Conservation (phyloP, 2,113 vertebrate genomes). For the human (Homo sapiens) region DNA sequence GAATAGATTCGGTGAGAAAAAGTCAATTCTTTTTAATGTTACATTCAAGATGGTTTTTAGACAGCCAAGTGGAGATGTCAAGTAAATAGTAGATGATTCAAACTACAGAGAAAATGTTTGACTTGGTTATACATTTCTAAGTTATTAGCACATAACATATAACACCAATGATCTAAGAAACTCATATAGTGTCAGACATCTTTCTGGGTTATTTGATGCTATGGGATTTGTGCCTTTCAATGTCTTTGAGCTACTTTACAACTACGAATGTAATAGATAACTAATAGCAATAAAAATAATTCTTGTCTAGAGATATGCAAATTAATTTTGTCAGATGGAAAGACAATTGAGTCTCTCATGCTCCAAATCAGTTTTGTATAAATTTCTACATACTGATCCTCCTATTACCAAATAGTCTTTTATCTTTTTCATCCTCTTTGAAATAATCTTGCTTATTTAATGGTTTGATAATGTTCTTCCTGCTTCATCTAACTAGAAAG, state of each 20-base stretch:
- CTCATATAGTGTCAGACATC: not conserved
- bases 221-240: not conserved
- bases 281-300: not conserved
- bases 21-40: not conserved
- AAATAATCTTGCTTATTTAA: not conserved
- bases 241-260: not conserved
- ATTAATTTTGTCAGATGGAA: not conserved
- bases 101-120: not conserved
- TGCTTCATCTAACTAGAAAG: not conserved
- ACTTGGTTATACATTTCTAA: not conserved
- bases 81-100: not conserved
- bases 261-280: not conserved
- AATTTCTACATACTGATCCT: not conserved
- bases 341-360: not conserved
- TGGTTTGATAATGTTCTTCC: not conserved
- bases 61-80: not conserved
- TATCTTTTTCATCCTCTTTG: not conserved
- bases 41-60: not conserved
- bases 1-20: not conserved
- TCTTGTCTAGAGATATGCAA: not conserved
- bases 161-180: not conserved
- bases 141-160: not conserved
- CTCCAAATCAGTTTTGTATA: not conserved
- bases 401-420: not conserved
- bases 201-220: not conserved